Percentiles rank a stretch among this genome's conserved stretches.
These are phyloP conservation scores for Chironomus tentans DNA, from an alignment of 2,888 invertebrate genomes.

Conservation along the genomic window DNA sequence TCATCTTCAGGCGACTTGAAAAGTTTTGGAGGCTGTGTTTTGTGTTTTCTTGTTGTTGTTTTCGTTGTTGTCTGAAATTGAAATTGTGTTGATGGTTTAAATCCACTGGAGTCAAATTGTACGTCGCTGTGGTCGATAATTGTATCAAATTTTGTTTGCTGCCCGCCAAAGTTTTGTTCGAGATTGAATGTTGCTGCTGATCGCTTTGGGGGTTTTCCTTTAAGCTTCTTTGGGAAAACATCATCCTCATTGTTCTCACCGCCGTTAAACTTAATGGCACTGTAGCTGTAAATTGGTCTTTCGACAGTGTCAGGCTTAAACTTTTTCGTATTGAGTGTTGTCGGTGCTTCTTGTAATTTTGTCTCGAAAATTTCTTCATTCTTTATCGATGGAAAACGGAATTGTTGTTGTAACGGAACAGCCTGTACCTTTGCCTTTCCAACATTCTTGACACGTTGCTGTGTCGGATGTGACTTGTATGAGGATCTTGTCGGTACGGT, in stretches of 20 bases:
- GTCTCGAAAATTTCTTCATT: conserved; percentile 20
- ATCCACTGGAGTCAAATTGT: neutral
- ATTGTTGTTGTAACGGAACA: neutral
- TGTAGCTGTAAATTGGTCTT: neutral
- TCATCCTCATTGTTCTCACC: neutral
- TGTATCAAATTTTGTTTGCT: conserved; percentile 11
- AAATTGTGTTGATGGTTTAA: conserved; percentile 39
- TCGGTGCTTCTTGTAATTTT: conserved; percentile 18
- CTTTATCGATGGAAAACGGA: conserved; percentile 11
- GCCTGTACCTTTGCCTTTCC: neutral
- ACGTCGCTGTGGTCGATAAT: neutral
- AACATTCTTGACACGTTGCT: neutral
- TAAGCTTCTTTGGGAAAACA: neutral
- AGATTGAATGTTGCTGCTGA: neutral
- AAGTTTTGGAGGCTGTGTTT: neutral
- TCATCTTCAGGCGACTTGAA: conserved; percentile 23
- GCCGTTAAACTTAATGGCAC: conserved; percentile 13
- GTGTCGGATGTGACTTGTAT: neutral
- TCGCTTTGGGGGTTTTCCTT: conserved; percentile 7
- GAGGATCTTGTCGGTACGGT: neutral
- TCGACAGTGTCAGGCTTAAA: neutral
- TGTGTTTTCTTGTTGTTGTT: neutral
- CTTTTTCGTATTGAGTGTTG: neutral
- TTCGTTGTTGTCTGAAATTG: conserved; percentile 32
- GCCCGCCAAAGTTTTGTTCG: conserved; percentile 5